phyloP scores from a whole-genome alignment of 2,888 invertebrate genomes.

The Platerodrilus igneus region DNA sequence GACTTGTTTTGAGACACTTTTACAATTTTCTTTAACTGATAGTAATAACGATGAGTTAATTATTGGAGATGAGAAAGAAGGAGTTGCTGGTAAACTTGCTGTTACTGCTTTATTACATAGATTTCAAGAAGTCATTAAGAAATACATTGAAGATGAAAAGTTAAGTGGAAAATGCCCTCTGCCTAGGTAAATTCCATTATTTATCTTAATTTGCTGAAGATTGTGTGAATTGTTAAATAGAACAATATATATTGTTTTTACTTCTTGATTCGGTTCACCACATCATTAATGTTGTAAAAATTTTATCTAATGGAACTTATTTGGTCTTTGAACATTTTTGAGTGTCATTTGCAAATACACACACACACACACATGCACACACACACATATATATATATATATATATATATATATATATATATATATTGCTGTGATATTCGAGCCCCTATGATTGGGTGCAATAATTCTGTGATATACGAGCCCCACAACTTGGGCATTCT shows the following conservation, averaged over 20 bases:
- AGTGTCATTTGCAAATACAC: no score
- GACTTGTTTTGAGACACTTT: slow-evolving; percentile 90
- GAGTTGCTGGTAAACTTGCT: slow-evolving; percentile 70
- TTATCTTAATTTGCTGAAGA: neutral
- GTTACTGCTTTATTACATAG: slow-evolving; percentile 88
- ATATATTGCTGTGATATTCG: no score
- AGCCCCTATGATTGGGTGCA: no score
- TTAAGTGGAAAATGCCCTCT: slow-evolving; percentile 81
- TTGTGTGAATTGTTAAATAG: neutral
- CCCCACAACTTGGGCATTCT: no score
- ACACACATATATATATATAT: no score
- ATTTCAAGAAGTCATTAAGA: slow-evolving; percentile 87
- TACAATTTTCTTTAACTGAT: slow-evolving; percentile 87
- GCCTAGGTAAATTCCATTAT: slow-evolving; percentile 67
- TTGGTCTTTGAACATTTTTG: no score
- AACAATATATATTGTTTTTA: slow-evolving; percentile 13
- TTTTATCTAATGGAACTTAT: no score
- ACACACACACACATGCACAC: no score
- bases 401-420: no score
- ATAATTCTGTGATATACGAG: no score
- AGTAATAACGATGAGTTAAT: slow-evolving; percentile 54
- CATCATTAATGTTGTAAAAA: no score
- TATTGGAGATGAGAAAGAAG: slow-evolving; percentile 51
- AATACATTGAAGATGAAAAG: slow-evolving; percentile 80
- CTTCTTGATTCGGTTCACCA: no score